Evolutionary conservation across 2,888 invertebrate species (phyloP).

Genomic region (Anaspis maculata): DNA sequence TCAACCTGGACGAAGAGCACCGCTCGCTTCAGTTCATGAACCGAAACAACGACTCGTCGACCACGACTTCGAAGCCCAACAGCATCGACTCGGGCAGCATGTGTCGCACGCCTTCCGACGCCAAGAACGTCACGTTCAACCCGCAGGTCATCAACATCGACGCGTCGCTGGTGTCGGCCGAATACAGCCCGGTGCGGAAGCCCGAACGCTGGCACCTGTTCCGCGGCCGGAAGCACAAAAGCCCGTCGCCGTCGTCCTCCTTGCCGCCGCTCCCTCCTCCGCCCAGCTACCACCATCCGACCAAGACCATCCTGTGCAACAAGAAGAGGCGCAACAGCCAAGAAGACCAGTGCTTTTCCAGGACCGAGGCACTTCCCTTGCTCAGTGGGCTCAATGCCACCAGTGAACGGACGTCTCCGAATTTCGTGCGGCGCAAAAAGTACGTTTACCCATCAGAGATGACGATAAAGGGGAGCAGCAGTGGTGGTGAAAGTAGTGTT

Average conservation of each 20-base stretch:
- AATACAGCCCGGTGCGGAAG: constrained; percentile 5
- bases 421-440: constrained; percentile 53
- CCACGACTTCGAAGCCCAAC: constrained; percentile 27
- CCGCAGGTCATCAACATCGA: constrained; percentile 36
- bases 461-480: constrained; percentile 18
- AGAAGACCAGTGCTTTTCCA: constrained; percentile 25
- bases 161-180: constrained; percentile 1
- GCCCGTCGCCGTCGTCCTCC: constrained; percentile 4
- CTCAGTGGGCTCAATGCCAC: constrained; percentile 42
- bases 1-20: constrained; percentile 38
- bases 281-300: no score
- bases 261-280: constrained; percentile 4
- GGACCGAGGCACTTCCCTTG: constrained; percentile 50
- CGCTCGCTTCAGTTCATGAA: constrained; percentile 32
- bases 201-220: constrained; percentile 20
- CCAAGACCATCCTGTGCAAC: constrained; percentile 24
- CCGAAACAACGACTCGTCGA: constrained; percentile 11
- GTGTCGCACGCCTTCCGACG: constrained; percentile 34
- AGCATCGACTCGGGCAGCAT: constrained; percentile 35
- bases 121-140: constrained; percentile 42
- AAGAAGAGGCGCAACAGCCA: constrained; percentile 10
- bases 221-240: constrained; percentile 18
- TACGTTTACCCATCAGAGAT: constrained; percentile 51
- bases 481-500: constrained; percentile 49
- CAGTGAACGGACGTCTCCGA: constrained; percentile 42